Percentiles rank a stretch among this genome's conserved stretches.
Conservation (phyloP, 2,888 invertebrate genomes). For the Gortyna flavago region DNA sequence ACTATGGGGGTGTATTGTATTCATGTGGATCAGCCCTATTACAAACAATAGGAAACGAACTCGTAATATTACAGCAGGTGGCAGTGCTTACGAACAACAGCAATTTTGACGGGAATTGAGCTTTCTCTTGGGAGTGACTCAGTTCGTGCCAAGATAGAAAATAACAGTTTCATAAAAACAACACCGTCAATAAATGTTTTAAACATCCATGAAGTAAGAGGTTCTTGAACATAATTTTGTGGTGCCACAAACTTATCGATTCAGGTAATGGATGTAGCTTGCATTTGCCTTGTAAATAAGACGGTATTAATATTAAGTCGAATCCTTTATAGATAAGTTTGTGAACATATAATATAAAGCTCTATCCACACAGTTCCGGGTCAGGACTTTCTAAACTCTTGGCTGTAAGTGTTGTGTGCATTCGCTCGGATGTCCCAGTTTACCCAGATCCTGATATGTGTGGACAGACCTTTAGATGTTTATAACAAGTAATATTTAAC, state of each 20-base stretch:
- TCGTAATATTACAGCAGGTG: constrained; percentile 8
- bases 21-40: constrained; percentile 1
- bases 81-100: background rate
- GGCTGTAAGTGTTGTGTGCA: background rate
- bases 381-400: background rate
- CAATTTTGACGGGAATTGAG: background rate
- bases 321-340: constrained; percentile 10
- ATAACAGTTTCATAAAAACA: background rate
- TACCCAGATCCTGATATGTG: background rate
- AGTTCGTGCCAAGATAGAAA: background rate
- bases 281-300: no score
- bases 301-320: background rate
- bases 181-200: background rate
- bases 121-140: background rate
- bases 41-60: background rate
- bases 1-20: background rate
- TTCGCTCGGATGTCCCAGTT: background rate
- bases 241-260: constrained; percentile 5
- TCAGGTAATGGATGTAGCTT: background rate
- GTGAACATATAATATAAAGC: background rate
- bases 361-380: background rate
- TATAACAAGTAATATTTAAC: background rate
- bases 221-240: background rate
- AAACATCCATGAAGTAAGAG: background rate
- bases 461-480: background rate